Percentiles rank a stretch among this genome's conserved stretches.
Conservation (phyloP, 92 coral and sea anemone genomes). For the Ricordea florida region DNA sequence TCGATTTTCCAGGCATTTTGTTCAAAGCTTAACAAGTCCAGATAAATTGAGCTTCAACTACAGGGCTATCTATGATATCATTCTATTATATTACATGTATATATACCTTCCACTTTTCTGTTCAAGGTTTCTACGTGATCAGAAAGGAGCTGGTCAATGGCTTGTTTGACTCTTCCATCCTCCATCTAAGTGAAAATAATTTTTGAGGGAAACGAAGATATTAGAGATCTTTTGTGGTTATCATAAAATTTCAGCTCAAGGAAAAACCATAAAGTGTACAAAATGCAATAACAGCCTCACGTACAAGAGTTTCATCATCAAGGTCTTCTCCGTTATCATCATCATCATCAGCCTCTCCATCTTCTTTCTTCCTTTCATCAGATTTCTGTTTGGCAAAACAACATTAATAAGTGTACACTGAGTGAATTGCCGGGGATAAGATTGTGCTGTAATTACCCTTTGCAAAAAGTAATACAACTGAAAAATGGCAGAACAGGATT, state of each 20-base stretch:
- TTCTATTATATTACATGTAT: too few relatives aligned
- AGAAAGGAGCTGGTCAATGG: conserved; percentile 23
- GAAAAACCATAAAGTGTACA: neutral
- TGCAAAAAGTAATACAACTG: too few relatives aligned
- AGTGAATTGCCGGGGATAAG: too few relatives aligned
- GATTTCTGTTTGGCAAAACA: neutral
- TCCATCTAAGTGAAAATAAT: neutral
- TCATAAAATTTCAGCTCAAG: neutral
- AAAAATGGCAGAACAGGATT: too few relatives aligned
- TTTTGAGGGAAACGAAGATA: too few relatives aligned
- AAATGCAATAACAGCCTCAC: neutral
- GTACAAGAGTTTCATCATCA: conserved; percentile 83
- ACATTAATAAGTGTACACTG: neutral
- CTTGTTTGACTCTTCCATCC: conserved; percentile 14
- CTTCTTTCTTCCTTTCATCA: conserved; percentile 61
- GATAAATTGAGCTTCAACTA: too few relatives aligned
- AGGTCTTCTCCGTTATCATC: conserved; percentile 84
- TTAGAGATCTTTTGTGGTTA: neutral
- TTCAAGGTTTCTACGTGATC: conserved; percentile 29
- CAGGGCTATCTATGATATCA: too few relatives aligned
- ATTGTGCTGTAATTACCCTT: too few relatives aligned
- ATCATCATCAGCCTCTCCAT: conserved; percentile 78
- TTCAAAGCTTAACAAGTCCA: too few relatives aligned
- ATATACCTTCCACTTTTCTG: conserved; percentile 20
- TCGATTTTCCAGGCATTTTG: too few relatives aligned